Evolutionary conservation across 2,113 vertebrate genomes (phyloP).

Genomic region (Myotis brandtii): DNA sequence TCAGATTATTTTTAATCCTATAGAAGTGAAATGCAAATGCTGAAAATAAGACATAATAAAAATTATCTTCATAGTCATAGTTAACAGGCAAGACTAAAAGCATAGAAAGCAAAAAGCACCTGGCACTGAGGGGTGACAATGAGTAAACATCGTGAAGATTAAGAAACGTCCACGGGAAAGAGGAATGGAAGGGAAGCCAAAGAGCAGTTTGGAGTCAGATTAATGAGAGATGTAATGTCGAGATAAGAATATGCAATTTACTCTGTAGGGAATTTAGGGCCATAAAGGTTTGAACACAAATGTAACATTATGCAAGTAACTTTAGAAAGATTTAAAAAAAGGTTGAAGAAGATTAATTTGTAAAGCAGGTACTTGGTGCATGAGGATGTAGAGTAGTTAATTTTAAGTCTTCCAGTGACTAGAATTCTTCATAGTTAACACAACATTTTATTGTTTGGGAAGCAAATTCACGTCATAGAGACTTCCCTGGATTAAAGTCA

Average conservation of each 20-base stretch:
- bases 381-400: not conserved
- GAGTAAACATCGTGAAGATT: not conserved
- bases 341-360: not conserved
- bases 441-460: not conserved
- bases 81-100: not conserved
- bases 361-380: not conserved
- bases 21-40: not conserved
- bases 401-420: not conserved
- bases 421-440: not conserved
- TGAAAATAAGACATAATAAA: not conserved
- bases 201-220: no score
- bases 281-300: not conserved
- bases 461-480: not conserved
- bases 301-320: not conserved
- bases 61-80: not conserved
- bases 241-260: not conserved
- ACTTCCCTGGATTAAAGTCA: not conserved
- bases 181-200: not conserved
- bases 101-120: not conserved
- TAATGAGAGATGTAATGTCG: not conserved
- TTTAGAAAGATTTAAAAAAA: not conserved
- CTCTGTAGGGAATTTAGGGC: not conserved
- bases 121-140: not conserved
- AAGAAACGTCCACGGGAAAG: not conserved
- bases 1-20: not conserved